Evolutionary conservation across 2,888 invertebrate genomes (phyloP).

Genomic region (Protophormia terraenovae): DNA sequence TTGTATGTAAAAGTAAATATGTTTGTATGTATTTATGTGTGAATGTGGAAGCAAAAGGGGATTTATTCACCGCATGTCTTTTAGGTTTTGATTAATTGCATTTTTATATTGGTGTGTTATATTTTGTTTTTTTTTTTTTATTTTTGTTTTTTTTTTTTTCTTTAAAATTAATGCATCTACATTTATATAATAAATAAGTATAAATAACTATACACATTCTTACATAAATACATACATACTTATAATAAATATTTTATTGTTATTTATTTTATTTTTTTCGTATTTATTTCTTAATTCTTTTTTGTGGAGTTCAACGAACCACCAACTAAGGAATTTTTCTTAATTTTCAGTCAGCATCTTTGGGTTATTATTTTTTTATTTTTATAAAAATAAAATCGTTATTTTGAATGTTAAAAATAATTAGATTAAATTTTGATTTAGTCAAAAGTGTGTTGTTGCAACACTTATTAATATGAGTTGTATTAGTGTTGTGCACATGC

Average conservation of each 20-base stretch:
- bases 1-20: neutral
- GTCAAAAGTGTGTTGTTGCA: neutral
- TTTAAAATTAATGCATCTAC: constrained; percentile 65
- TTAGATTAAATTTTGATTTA: neutral
- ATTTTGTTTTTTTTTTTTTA: constrained; percentile 52
- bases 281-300: constrained; percentile 41
- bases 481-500: neutral
- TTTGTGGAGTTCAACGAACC: constrained; percentile 38
- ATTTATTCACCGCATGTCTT: constrained; percentile 66
- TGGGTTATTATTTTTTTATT: neutral
- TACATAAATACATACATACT: neutral
- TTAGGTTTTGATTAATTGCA: constrained; percentile 71
- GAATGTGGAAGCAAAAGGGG: constrained; percentile 43
- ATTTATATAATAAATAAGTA: constrained; percentile 53
- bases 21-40: neutral
- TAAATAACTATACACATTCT: constrained; percentile 10
- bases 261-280: neutral
- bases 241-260: constrained; percentile 52
- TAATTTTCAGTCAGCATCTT: neutral
- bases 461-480: neutral
- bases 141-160: constrained; percentile 56
- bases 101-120: constrained; percentile 68
- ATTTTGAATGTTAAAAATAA: neutral
- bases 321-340: constrained; percentile 20
- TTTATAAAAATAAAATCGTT: neutral